A percentile compares a stretch with the other conserved stretches of the same genome.
Evolutionary conservation across 2,888 invertebrate species (phyloP).

Genomic region (Conomelus anceps): DNA sequence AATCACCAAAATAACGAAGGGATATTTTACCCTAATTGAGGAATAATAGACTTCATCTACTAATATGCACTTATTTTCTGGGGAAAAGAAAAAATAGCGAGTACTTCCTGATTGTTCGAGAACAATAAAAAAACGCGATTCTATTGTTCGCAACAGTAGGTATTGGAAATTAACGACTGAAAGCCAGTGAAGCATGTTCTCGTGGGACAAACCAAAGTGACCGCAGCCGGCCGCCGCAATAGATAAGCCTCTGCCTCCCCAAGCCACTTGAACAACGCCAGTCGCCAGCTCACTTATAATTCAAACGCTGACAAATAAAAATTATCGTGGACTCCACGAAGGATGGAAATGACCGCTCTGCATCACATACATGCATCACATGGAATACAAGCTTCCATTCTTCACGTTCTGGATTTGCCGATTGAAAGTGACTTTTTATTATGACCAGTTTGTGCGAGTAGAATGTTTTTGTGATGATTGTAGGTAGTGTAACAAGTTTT

Average conservation of each 20-base stretch:
- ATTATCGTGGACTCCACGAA: not conserved
- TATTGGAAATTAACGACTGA: not conserved
- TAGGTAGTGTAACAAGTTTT: too few species aligned
- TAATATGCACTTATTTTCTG: not conserved
- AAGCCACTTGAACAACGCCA: not conserved
- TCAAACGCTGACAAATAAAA: not conserved
- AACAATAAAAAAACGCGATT: too few species aligned
- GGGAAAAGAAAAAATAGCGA: not conserved
- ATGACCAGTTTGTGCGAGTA: too few species aligned
- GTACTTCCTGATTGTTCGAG: not conserved
- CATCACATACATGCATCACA: not conserved
- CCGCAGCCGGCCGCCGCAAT: not conserved
- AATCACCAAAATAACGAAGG: too few species aligned
- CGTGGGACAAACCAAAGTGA: not conserved
- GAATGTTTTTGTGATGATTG: too few species aligned
- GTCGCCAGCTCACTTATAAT: not conserved
- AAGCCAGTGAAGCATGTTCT: not conserved
- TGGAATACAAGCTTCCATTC: not conserved
- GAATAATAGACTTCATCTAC: too few species aligned
- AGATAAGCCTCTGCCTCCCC: not conserved
- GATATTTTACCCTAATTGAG: too few species aligned
- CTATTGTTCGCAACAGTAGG: not conserved
- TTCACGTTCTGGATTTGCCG: not conserved
- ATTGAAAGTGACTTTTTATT: not conserved
- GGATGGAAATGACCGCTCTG: not conserved